Conservation (phyloP, 2,888 invertebrate species). For the Apamea crenata region DNA sequence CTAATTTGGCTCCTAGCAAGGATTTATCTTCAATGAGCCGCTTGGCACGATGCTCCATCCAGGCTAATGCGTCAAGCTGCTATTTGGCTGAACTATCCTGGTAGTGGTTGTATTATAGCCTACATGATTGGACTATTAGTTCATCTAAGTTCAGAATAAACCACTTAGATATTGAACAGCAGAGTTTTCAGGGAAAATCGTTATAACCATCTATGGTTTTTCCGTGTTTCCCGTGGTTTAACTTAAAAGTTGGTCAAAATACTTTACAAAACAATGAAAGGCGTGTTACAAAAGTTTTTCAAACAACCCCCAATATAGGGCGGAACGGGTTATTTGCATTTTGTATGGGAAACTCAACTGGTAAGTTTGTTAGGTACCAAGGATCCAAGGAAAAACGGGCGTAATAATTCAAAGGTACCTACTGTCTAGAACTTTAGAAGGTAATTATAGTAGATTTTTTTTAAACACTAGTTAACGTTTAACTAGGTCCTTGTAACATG, state of each 20-base stretch:
- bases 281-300: neutral
- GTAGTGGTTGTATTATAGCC: conserved; percentile 6
- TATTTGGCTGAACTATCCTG: conserved; percentile 43
- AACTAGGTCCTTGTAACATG: neutral
- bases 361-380: neutral
- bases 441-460: neutral
- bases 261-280: conserved; percentile 10
- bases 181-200: neutral
- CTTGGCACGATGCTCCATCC: conserved; percentile 49
- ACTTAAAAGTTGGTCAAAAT: neutral
- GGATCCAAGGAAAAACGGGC: neutral
- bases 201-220: neutral
- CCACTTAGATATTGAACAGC: neutral
- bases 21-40: conserved; percentile 59
- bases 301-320: neutral
- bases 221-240: neutral
- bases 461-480: neutral
- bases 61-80: conserved; percentile 42
- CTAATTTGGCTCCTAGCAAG: conserved; percentile 56
- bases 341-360: neutral
- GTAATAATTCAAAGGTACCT: neutral
- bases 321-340: neutral
- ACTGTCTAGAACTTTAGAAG: neutral
- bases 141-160: conserved; percentile 1
- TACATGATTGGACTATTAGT: conserved; percentile 21